A percentile compares a stretch with the other conserved stretches of the same genome.
Conservation (phyloP, 2,113 vertebrate species). For the Calyptomena viridis region DNA sequence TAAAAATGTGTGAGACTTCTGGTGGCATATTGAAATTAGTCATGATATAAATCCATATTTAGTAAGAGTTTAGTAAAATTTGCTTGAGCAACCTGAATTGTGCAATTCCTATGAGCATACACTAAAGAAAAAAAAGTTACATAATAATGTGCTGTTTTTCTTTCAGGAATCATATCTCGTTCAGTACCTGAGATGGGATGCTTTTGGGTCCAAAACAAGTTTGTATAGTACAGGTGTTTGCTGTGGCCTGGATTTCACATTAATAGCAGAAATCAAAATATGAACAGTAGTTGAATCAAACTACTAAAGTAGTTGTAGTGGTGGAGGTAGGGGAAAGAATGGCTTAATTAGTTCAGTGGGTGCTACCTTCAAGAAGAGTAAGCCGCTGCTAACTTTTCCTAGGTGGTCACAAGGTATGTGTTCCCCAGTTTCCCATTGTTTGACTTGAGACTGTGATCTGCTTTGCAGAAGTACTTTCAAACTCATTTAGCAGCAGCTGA, state of each 20-base stretch:
- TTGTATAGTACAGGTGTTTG: rapidly evolving
- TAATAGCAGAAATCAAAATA: neutral
- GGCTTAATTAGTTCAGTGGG: neutral
- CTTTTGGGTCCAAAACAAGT: neutral
- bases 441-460: neutral
- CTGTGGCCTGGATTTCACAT: neutral
- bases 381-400: neutral
- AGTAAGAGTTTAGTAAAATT: neutral
- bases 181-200: neutral
- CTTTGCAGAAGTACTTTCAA: neutral
- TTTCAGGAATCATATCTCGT: neutral
- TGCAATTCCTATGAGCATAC: neutral
- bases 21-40: neutral
- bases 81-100: neutral
- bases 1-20: neutral
- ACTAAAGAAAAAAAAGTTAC: neutral
- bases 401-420: neutral
- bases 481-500: neutral
- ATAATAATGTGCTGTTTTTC: neutral
- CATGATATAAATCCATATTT: neutral
- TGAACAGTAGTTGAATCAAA: neutral
- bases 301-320: rapidly evolving
- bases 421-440: neutral
- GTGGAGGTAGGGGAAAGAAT: rapidly evolving
- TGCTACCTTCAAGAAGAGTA: neutral